Evolutionary conservation across 2,113 vertebrate species (phyloP), one percentile per base, ranked within the genome.

Genomic region (Paradoxurus hermaphroditus): DNA sequence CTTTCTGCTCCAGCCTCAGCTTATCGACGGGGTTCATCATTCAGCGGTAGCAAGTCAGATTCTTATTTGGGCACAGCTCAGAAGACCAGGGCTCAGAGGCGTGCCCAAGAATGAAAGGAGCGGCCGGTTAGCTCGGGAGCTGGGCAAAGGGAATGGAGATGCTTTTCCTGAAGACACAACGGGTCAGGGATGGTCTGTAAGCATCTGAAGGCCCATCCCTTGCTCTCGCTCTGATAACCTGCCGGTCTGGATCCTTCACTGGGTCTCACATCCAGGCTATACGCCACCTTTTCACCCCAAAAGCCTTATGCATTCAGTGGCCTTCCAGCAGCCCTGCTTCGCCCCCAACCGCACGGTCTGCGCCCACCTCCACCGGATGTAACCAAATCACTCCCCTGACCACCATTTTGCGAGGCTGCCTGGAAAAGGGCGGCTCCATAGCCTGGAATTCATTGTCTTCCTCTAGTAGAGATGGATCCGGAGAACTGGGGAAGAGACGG

Each of bases 311-410:
- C 18, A 16, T 11, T 3, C 65, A n/a, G n/a, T 13, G 3, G n/a
- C 21, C 51, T 39, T 19, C 62, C 16, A 15, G 21, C 2, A 39
- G 29, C 18, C 18, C 31, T 5, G 27, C 19, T n/a, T 31, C 8
- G 1, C 59, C 59, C 31, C 15, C 7, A 12, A 14, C 8, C 1
- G 6, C 11, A 7, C 0, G 16, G 36, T 13, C 53, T 65, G 5
- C 70, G 23, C 19, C 16, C 19, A 2, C 10, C 18, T 49, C 49
- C 29, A 16, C 29, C 75, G 27, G 51, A 79, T 79, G 44, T 65
- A 27, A 41, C 56, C 49, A 12, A 1, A 0, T 7, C 23, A 11
- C 65, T 31, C 36, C 79, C 56, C 77, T 51, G 27, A 15, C 23
- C 6, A 29, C 39, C 41, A 15, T 62, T 31, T 4, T 23, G n/a